Evolutionary conservation across 2,888 invertebrate species (phyloP).

Genomic region (Hofmannophila pseudospretella): DNA sequence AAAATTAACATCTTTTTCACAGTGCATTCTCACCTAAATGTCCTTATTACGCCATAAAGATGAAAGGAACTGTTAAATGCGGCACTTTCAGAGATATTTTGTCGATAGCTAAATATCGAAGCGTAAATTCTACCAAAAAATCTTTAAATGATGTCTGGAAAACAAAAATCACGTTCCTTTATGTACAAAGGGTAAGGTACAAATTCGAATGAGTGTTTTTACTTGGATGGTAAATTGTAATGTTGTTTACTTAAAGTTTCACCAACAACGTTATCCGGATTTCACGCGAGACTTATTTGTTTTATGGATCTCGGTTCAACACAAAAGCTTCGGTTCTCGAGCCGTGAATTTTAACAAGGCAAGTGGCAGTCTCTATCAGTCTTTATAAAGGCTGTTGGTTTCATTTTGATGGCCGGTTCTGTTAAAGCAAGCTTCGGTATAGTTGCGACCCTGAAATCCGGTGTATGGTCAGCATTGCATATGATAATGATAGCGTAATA

Average conservation of each 20-base stretch:
- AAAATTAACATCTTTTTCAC: slow-evolving; percentile 37
- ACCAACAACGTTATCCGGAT: slow-evolving; percentile 52
- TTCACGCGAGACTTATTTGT: slow-evolving; percentile 69
- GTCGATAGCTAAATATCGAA: slow-evolving; percentile 43
- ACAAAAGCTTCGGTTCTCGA: slow-evolving; percentile 38
- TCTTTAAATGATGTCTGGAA: too few relatives aligned
- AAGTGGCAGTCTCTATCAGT: slow-evolving; percentile 41
- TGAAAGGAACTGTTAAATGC: slow-evolving; percentile 45
- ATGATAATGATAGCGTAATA: too few relatives aligned
- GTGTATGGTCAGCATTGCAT: slow-evolving; percentile 2
- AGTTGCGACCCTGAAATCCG: neutral
- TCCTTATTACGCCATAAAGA: slow-evolving; percentile 27
- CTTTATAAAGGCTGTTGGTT: slow-evolving; percentile 38
- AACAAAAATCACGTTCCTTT: too few relatives aligned
- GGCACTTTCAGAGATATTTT: slow-evolving; percentile 37
- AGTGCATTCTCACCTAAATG: slow-evolving; percentile 45
- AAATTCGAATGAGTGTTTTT: neutral
- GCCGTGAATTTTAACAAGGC: slow-evolving; percentile 67
- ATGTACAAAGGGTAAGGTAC: too few relatives aligned
- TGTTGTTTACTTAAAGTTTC: slow-evolving; percentile 30
- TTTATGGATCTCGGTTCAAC: slow-evolving; percentile 45
- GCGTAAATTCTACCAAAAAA: slow-evolving; percentile 48
- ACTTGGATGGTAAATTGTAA: neutral
- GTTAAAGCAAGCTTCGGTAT: slow-evolving; percentile 10
- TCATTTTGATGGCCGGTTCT: slow-evolving; percentile 30